Evolutionary conservation across 2,888 invertebrate genomes (phyloP).

Genomic region (Pogonocherus hispidulus): DNA sequence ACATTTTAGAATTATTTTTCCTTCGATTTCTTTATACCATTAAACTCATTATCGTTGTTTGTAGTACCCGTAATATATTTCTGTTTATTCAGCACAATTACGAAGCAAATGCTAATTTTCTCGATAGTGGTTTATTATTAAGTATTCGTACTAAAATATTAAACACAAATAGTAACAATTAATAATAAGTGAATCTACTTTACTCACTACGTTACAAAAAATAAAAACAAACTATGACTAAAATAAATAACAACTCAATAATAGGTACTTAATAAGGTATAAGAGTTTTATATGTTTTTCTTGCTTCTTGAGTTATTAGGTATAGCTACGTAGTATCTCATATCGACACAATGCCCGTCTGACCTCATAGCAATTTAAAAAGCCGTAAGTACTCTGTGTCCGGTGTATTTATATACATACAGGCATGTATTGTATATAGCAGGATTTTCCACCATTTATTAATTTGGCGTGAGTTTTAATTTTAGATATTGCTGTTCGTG

Average conservation of each 20-base stretch:
- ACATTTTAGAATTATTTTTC: too few relatives aligned
- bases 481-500: constrained; percentile 1
- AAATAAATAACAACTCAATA: neutral
- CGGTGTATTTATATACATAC: neutral
- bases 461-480: neutral
- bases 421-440: neutral
- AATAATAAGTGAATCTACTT: neutral
- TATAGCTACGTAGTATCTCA: neutral
- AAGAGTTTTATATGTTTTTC: neutral
- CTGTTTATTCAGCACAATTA: neutral
- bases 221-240: neutral
- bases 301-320: neutral
- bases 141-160: neutral
- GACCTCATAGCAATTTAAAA: neutral
- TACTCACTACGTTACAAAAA: neutral
- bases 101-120: neutral
- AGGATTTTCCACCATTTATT: neutral
- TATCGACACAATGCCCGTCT: neutral
- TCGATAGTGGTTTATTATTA: neutral
- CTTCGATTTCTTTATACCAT: too few relatives aligned
- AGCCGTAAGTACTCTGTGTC: neutral
- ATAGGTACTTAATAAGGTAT: too few relatives aligned
- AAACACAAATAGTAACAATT: too few relatives aligned
- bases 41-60: too few relatives aligned
- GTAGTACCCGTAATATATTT: neutral